Evolutionary conservation across 2,113 vertebrate genomes (phyloP).

Genomic region (Meleagris gallopavo): DNA sequence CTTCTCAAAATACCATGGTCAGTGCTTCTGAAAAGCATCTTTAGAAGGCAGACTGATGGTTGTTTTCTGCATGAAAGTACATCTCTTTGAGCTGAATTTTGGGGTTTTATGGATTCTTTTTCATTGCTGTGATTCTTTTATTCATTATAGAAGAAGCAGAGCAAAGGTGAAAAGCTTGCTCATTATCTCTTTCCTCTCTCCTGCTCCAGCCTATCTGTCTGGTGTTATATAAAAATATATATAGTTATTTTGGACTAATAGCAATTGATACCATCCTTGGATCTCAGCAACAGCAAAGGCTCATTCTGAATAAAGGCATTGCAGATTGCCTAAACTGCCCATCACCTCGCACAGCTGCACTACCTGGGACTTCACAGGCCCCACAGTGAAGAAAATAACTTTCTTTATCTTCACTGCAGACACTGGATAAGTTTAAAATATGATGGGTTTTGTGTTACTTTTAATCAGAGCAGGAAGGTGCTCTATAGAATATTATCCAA

Average conservation of each 20-base stretch:
- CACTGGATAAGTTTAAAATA: not conserved
- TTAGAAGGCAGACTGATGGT: not conserved
- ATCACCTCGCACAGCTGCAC: not conserved
- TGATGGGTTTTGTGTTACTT: not conserved
- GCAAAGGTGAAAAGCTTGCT: not conserved
- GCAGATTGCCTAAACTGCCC: not conserved
- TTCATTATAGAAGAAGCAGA: conserved; percentile 1
- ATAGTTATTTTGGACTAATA: conserved; percentile 1
- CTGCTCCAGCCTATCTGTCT: not conserved
- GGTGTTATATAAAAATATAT: too few species aligned
- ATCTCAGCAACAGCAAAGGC: not conserved
- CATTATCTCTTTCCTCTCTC: not conserved
- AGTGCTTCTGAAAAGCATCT: not conserved
- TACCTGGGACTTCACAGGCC: conserved; percentile 20
- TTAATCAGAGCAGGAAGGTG: not conserved
- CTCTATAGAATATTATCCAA: not conserved
- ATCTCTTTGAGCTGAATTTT: not conserved
- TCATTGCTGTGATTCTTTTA: not conserved
- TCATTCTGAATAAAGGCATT: not conserved
- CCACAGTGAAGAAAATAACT: not conserved
- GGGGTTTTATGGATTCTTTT: conserved; percentile 5
- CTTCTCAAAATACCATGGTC: not conserved
- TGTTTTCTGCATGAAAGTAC: conserved; percentile 1
- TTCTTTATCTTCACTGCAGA: not conserved
- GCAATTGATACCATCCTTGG: not conserved